Evolutionary conservation across 2,113 vertebrate species (phyloP).

Genomic region (Electrona antarctica): DNA sequence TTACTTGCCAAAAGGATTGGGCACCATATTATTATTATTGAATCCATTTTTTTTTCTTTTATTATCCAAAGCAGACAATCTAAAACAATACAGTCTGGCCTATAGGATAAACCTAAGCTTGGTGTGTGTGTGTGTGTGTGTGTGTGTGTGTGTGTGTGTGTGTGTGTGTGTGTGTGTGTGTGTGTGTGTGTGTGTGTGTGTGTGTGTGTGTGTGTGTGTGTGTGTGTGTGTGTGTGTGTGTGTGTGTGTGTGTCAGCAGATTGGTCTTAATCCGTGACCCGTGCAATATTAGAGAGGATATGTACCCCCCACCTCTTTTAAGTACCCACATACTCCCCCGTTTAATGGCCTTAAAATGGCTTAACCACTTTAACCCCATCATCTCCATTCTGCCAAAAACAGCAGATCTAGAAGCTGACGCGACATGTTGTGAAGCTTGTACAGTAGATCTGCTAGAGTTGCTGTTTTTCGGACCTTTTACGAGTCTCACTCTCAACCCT

Average conservation of each 20-base stretch:
- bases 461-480: too few relatives aligned
- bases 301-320: conserved; percentile 20
- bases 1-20: too few relatives aligned
- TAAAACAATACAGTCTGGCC: conserved; percentile 49
- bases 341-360: conserved; percentile 67
- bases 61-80: not conserved
- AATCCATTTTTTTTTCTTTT: too few relatives aligned
- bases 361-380: conserved; percentile 48
- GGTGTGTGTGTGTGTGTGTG: conserved; percentile 35
- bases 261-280: conserved; percentile 58
- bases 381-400: conserved; percentile 37
- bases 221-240: conserved; percentile 20
- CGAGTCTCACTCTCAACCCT: too few relatives aligned
- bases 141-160: conserved; percentile 19
- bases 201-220: conserved; percentile 36
- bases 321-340: conserved; percentile 28
- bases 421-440: too few relatives aligned
- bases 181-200: conserved; percentile 19
- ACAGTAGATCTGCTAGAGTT: too few relatives aligned
- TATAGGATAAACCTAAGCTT: conserved; percentile 49
- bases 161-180: conserved; percentile 26
- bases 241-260: conserved; percentile 34
- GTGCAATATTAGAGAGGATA: conserved; percentile 43
- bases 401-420: not conserved
- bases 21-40: too few relatives aligned